Evolutionary conservation across 2,888 invertebrate genomes (phyloP), one percentile per base, ranked within the genome.

Genomic region (Muschampia plurimacula): DNA sequence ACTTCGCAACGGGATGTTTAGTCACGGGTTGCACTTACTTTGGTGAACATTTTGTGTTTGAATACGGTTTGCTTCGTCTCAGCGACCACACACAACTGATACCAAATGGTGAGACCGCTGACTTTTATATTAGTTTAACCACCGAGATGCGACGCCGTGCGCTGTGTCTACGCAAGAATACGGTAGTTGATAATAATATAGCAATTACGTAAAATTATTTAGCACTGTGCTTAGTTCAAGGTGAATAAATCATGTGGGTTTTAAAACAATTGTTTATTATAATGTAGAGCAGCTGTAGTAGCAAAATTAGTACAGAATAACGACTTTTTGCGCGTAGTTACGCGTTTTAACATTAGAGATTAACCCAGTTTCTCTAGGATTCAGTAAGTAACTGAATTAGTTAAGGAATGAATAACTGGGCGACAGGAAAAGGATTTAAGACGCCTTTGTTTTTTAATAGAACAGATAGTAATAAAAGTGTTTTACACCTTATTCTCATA

Each of bases 71-170:
- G 89, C 89, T 88, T 89, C 89, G 92, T 89, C 84, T 86, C 91
- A 91, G 86, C 90, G 89, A 91, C 89, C 89, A 91, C 92, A 93
- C 93, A 91, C 93, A 87, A 94, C 94, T 94, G 93, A 89, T 94
- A 88, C 82, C 82, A 86, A 88, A 81, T 81, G 85, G 81, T 80
- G 83, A 79, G 83, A 80, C 81, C 85, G 82, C 83, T 85, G 86
- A 88, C 93, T 93, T 94, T 90, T 94, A 94, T 94, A 94, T 93
- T 88, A 86, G 88, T 86, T 86, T 84, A 86, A 86, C 83, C 79
- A 81, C 83, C 83, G 87, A 92, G 93, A 93, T 91, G 91, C 88
- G 86, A 85, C 83, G 88, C 78, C 63, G 80, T 83, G 85, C 85
- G 83, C 85, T 80, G 83, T 77, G 83, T 86, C 85, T 87, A 89